These are phyloP conservation scores for Drosophila subpulchrella DNA, from an alignment of 1,140 invertebrate genomes.

Conservation along the genomic window DNA sequence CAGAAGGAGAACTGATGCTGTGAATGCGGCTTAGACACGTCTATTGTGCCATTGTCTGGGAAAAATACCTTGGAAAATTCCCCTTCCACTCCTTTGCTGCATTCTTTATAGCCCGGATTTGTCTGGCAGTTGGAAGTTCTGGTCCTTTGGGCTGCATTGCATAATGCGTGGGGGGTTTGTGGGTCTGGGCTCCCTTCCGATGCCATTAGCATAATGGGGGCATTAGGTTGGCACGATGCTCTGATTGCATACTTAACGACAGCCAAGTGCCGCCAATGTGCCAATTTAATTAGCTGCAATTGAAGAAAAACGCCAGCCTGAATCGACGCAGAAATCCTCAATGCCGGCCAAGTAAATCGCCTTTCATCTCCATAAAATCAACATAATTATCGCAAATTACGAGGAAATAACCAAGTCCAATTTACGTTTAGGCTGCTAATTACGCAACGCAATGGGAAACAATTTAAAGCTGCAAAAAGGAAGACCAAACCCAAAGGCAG, in stretches of 20 bases:
- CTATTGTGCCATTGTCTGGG: slow-evolving; percentile 67
- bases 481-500: slow-evolving; percentile 26
- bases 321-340: not conserved
- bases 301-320: slow-evolving; percentile 19
- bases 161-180: slow-evolving; percentile 7
- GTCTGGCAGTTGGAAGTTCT: slow-evolving; percentile 44
- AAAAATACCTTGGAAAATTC: slow-evolving; percentile 41
- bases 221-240: slow-evolving; percentile 62
- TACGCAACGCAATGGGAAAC: slow-evolving; percentile 54
- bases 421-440: slow-evolving; percentile 56
- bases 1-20: slow-evolving; percentile 24
- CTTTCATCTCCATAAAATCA: slow-evolving; percentile 69
- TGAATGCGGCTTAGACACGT: slow-evolving; percentile 68
- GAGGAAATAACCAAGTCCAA: slow-evolving; percentile 57
- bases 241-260: slow-evolving; percentile 74
- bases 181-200: slow-evolving; percentile 39
- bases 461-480: slow-evolving; percentile 40
- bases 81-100: slow-evolving; percentile 17
- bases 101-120: slow-evolving; percentile 60
- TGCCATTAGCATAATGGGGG: slow-evolving; percentile 81
- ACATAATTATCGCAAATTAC: slow-evolving; percentile 80
- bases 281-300: slow-evolving; percentile 79
- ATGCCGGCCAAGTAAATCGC: slow-evolving; percentile 20
- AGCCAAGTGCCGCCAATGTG: slow-evolving; percentile 45
- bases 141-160: slow-evolving; percentile 35